A percentile compares a stretch with the other conserved stretches of the same genome.
These are phyloP conservation scores for Cydia pomonella DNA, from an alignment of 1,140 invertebrate species.

Conservation along the genomic window DNA sequence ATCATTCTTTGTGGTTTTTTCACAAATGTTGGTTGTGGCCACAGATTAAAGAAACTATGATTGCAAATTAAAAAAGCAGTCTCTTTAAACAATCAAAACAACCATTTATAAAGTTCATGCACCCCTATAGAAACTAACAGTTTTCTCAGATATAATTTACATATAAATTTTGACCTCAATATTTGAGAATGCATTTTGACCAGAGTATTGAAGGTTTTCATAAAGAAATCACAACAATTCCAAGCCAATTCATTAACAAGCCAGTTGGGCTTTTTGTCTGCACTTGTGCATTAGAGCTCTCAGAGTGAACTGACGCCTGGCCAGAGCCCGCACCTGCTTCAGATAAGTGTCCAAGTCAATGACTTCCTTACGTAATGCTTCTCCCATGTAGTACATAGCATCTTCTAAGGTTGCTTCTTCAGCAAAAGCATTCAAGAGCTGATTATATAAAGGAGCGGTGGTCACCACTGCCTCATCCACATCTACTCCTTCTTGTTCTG, in stretches of 20 bases:
- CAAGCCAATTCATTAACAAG: conserved; percentile 74
- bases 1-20: background rate
- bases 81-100: background rate
- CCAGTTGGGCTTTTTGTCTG: conserved; percentile 95
- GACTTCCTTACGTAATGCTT: conserved; percentile 94
- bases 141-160: conserved; percentile 1
- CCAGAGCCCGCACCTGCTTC: conserved; percentile 97
- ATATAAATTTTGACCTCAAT: conserved; percentile 2
- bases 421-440: conserved; percentile 97
- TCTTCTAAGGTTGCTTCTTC: conserved; percentile 99
- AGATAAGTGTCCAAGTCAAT: conserved; percentile 98
- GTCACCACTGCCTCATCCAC: conserved; percentile 98
- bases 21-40: background rate
- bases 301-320: conserved; percentile 97
- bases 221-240: conserved; percentile 11
- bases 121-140: background rate
- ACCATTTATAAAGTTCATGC: background rate
- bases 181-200: background rate
- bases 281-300: conserved; percentile 98
- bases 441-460: conserved; percentile 97
- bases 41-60: background rate
- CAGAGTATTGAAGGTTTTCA: background rate
- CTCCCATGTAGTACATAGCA: conserved; percentile 99
- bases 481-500: conserved; percentile 90
- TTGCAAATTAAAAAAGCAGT: background rate